Evolutionary conservation across 2,113 vertebrate genomes (phyloP).

Genomic region (Dromas ardeola): DNA sequence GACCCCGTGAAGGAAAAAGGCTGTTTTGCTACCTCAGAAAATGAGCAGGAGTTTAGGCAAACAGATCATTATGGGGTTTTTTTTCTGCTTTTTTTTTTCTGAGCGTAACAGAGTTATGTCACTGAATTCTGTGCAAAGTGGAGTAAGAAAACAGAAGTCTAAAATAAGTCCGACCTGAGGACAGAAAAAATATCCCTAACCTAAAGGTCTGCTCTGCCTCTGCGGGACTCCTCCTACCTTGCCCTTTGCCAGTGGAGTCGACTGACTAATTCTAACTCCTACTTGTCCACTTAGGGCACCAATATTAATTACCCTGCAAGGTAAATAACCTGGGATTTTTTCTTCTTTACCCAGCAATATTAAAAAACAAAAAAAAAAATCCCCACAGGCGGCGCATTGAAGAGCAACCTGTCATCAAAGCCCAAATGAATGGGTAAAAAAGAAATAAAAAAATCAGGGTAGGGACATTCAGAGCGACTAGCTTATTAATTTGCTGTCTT

Average conservation of each 20-base stretch:
- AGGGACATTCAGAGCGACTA: neutral
- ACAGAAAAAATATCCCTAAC: constrained; percentile 12
- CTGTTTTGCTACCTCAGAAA: neutral
- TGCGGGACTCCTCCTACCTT: neutral
- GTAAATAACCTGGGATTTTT: neutral
- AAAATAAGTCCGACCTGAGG: neutral
- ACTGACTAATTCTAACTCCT: neutral
- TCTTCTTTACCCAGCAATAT: neutral
- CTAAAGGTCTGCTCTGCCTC: neutral
- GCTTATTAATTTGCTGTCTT: neutral
- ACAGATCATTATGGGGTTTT: neutral
- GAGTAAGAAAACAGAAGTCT: neutral
- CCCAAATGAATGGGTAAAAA: neutral
- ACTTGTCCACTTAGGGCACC: neutral
- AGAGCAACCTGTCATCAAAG: neutral
- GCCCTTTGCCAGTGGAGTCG: neutral
- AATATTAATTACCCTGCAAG: neutral
- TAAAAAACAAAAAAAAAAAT: neutral
- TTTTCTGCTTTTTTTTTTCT: neutral
- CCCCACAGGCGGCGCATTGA: neutral
- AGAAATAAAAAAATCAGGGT: neutral
- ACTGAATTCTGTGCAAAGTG: neutral
- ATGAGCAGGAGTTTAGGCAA: neutral
- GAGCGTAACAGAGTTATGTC: neutral
- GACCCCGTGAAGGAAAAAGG: neutral